Conservation (phyloP, 1,140 invertebrate species). For the Leptoteleia sp. region DNA sequence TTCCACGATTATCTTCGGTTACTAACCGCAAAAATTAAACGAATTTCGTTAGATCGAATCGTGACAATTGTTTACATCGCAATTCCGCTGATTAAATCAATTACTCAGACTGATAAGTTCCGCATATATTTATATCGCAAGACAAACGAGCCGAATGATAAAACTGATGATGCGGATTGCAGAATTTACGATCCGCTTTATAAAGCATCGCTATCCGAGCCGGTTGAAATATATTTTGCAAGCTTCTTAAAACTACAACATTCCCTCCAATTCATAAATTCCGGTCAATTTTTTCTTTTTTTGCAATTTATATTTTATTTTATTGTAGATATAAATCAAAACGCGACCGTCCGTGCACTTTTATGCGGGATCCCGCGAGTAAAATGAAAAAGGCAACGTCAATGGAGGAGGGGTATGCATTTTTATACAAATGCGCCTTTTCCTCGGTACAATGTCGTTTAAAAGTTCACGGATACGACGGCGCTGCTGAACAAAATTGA, state of each 20-base stretch:
- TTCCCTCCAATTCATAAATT: conserved; percentile 3
- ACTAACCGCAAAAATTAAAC: too few species aligned
- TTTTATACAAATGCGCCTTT: conserved; percentile 16
- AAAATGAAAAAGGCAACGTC: conserved; percentile 8
- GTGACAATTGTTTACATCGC: too few species aligned
- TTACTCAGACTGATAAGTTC: too few species aligned
- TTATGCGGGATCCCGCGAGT: neutral
- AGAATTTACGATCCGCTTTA: neutral
- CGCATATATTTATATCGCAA: too few species aligned
- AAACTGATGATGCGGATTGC: neutral
- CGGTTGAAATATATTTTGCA: neutral
- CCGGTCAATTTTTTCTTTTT: neutral
- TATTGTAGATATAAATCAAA: conserved; percentile 7
- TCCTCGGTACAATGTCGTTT: conserved; percentile 4
- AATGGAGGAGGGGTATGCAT: conserved; percentile 11
- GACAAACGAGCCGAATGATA: neutral
- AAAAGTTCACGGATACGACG: conserved; percentile 2
- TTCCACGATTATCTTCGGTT: too few species aligned
- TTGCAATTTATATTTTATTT: conserved; percentile 20
- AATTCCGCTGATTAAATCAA: too few species aligned
- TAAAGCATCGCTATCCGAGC: neutral
- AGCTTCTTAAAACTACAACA: neutral
- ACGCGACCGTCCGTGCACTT: conserved; percentile 1
- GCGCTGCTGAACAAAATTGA: neutral
- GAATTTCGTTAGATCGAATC: too few species aligned